Base-by-base conservation (phyloP, 2,113 vertebrate species). In the Panthera uncia region DNA sequence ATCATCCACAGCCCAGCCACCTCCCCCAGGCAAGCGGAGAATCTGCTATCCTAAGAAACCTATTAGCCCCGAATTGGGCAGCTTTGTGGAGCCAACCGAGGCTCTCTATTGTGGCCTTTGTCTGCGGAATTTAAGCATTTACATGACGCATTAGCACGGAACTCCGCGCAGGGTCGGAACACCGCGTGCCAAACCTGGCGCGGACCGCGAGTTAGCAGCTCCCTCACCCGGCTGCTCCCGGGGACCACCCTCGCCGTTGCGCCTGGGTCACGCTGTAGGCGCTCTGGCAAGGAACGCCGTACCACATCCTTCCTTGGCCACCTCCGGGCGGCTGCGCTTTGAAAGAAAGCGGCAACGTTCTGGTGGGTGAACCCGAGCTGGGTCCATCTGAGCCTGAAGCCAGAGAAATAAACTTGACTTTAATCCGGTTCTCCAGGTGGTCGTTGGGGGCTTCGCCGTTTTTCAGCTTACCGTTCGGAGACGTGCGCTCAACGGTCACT, bases 101-200 rank as follows among this genome's bases (percentile, higher is more conserved):
- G 86, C 85, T 97, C 85, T 97, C 97, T 92, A 94, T 86, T 97
- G 98, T 98, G 97, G 86, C 96, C 98, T 97, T 95, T 50, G 94
- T 97, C 97, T 96, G 65, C 89, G 55, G 93, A 97, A 86, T 93
- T 74, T 80, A 68, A 0, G 1, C 2, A 91, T 98, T 98, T 95
- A 81, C 98, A 97, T 96, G 97, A 97, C 14, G 93, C 80, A 27
- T 95, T 68, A 80, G 96, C 94, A 1, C 7, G 85, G 76, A 96
- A 93, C 93, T 85, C 86, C 27, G 83, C n/a, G n/a, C 76, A 15
- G 73, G 41, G 48, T 2, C 15, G 1, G 31, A 52, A 41, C 55
- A 7, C 33, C 11, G 48, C 16, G 9, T 12, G 83, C 21, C 25
- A 5, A 23, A 50, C 36, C 61, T 2, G 52, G 45, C 21, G 2